Base-by-base conservation (phyloP, 2,113 vertebrate species). In the Microcebus griseorufus region DNA sequence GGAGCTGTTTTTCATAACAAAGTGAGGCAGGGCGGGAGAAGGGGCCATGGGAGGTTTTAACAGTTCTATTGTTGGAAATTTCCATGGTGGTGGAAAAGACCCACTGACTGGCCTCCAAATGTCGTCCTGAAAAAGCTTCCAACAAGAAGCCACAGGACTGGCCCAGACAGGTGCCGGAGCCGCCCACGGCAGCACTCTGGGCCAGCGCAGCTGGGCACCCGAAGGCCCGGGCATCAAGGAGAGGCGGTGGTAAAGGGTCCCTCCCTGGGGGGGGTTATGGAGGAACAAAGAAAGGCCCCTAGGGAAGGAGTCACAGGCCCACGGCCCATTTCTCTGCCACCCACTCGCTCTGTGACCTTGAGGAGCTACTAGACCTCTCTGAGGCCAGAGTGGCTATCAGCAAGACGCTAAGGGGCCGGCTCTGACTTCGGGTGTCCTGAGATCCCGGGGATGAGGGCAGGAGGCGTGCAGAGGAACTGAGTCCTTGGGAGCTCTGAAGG, bases 1-100 rank as follows among this genome's bases (percentile, higher is more conserved):
- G 62, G 91, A 96, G 85, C 42, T 95, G 60, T 88, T 96, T 96
- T 85, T 97, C 81, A 96, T 79, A 94, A 96, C 37, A 67, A 90
- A 92, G 80, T 62, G 12, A 45, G 45, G 45, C 45, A 45, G 65
- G 91, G 81, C 9, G 2, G 84, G 58, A 90, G 81, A 88, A 91
- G 34, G 94, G 93, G 94, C 82, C 91, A 75, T 2, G 1, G 42
- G 93, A 85, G 78, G 81, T 60, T 96, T 90, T 83, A 70, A 62
- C 93, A 84, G 94, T 90, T 92, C 79, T 60, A 75, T 55, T 60
- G 34, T 62, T 72, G 92, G 96, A 97, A 98, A 97, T 97, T 97
- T 98, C 96, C 97, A 97, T 0, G 53, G 58, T 2, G 48, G 79
- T 91, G 93, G 93, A 94, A 94, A 82, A 93, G 92, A n/a, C 85